Base-by-base conservation (phyloP, 35 echinoderm and acorn worm genomes). In the Heliocidaris erythrogramma region DNA sequence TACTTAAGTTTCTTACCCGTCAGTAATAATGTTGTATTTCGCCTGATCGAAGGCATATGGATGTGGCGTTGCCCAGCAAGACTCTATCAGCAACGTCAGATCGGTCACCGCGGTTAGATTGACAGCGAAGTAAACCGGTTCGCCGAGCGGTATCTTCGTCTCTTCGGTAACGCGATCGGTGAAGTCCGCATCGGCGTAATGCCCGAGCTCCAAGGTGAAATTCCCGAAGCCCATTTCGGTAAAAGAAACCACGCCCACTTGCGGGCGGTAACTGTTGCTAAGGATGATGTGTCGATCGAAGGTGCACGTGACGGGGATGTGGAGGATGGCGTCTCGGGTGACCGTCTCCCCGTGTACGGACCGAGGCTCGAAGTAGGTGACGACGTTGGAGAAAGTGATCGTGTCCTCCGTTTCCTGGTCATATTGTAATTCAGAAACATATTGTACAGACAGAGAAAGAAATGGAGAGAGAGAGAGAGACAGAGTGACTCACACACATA, bases 201-300 rank as follows among this genome's bases (percentile, higher is more conserved):
- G 47, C 8, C 17, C 49, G 47, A 92, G 91, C 0, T 92, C 91
- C 29, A 92, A n/a, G 49, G 91, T 59, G 91, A 92, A 92, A 14
- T 59, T 92, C 21, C 91, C 91, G 30, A 48, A 92, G 11, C 91
- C 91, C 21, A 30, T 13, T 59, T 92, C 91, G 29, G 47, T 56
- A 59, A 92, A 92, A 59, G 47, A 52, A 24, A 59, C 91, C 47
- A 92, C 91, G 49, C 91, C 91, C 29, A 92, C 47, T n/a, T 52
- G 91, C 27, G 91, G 91, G 10, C 27, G 14, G 91, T 50, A 92
- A n/a, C 17, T 27, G 50, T 59, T 48, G 47, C 91, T 29, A 49
- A 92, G 91, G 50, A 92, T 92, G 91, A 59, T 7, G 27, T 92
- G 91, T n/a, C 91, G 91, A 59, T 92, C 50, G 13, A 92, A 92